Base-by-base conservation (phyloP, 2,797 vertebrate genomes). In the Nasua narica region DNA sequence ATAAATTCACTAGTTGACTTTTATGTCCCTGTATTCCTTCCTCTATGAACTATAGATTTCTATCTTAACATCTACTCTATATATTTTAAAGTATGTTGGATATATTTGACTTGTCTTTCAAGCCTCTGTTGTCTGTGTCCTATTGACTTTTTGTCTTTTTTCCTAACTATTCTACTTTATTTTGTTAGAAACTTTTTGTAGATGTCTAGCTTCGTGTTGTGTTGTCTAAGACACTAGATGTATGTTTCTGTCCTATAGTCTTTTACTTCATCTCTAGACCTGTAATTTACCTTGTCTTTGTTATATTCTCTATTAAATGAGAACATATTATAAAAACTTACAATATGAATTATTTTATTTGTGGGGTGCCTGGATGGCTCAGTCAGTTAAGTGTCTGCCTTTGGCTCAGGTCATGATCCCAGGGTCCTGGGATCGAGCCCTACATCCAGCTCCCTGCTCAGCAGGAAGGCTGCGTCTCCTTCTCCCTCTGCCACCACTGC, bases 71-170 rank as follows among this genome's bases (percentile, higher is more conserved):
- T 84, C 29, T 95, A 43, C 29, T 81, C n/a, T 58, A 2, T 84
- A 67, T 90, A 85, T 97, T 92, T 97, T 90, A 40, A 91, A 97
- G 58, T 93, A 1, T 92, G 14, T 84, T 95, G 50, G 2, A 0
- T 94, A 76, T 54, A 16, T 90, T 69, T 95, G 52, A 77, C 58
- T 76, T 87, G 46, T 84, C 14, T 93, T 79, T 86, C 52, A 85
- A 25, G 5, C 15, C 8, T 67, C 23, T 83, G 18, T 54, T 79
- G 18, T 86, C 40, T 90, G 13, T 96, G 27, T 88, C 23, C 21
- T 48, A 3, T 62, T 95, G 29, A 60, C n/a, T 87, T 77, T 70
- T 95, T 85, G 11, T 62, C 46, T 56, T 70, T 74, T 90, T 72
- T 21, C 1, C 65, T 67, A 27, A 89, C 52, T 74, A 18, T 89